A percentile compares a stretch with the other conserved stretches of the same genome.
Evolutionary conservation across 2,888 invertebrate genomes (phyloP).

Genomic region (Leptarthrus brevirostris): DNA sequence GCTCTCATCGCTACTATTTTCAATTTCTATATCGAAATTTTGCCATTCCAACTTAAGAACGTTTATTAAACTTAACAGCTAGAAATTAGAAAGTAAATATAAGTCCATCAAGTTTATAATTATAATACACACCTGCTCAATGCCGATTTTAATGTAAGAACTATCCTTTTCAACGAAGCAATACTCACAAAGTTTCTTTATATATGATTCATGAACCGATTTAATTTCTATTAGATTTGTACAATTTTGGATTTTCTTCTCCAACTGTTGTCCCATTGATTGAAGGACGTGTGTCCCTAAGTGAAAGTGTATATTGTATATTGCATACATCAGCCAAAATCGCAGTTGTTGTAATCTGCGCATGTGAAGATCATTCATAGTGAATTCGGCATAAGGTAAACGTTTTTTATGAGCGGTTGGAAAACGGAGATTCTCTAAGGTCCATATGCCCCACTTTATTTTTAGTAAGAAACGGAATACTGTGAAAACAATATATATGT

Average conservation of each 20-base stretch:
- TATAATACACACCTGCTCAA: slow-evolving; percentile 59
- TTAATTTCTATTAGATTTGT: slow-evolving; percentile 62
- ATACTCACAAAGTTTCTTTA: slow-evolving; percentile 61
- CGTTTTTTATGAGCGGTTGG: slow-evolving; percentile 57
- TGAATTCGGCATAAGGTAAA: slow-evolving; percentile 59
- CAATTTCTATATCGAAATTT: slow-evolving; percentile 59
- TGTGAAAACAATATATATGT: slow-evolving; percentile 36
- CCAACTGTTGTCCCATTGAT: slow-evolving; percentile 61
- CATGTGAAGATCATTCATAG: slow-evolving; percentile 62
- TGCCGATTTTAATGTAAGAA: slow-evolving; percentile 55
- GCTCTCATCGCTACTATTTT: slow-evolving; percentile 20
- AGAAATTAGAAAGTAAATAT: slow-evolving; percentile 36
- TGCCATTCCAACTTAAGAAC: slow-evolving; percentile 64
- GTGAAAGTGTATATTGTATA: slow-evolving; percentile 69
- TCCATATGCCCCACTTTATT: slow-evolving; percentile 70
- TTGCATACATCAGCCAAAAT: slow-evolving; percentile 70
- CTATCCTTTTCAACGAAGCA: slow-evolving; percentile 59
- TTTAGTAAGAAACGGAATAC: slow-evolving; percentile 70
- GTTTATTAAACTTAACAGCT: slow-evolving; percentile 62
- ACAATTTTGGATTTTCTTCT: slow-evolving; percentile 59
- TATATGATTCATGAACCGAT: slow-evolving; percentile 62
- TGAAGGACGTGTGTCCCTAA: slow-evolving; percentile 69
- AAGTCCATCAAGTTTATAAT: background rate
- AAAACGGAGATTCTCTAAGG: slow-evolving; percentile 68
- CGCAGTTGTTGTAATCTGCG: slow-evolving; percentile 69